Evolutionary conservation across 2,888 invertebrate genomes (phyloP), one percentile per base, ranked within the genome.

Genomic region (Venustoraphidia nigricollis): DNA sequence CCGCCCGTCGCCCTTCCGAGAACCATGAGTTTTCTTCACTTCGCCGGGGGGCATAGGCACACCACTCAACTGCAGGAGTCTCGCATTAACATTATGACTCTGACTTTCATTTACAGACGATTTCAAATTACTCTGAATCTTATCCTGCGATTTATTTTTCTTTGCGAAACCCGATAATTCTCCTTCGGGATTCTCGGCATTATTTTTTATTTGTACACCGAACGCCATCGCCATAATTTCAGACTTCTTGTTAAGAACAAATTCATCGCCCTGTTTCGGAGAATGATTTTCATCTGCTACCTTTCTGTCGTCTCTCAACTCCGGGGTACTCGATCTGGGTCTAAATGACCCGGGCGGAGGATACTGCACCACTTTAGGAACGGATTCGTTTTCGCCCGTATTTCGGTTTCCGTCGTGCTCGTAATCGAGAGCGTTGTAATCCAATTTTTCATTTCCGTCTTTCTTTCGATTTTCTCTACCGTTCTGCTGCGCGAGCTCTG

Each of bases 391-490:
- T 40, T 63, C 62, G 5, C 64, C 62, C 35, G 63, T 62, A 1
- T 63, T 62, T 27, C 64, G 64, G 35, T 63, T 64, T 34, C 58
- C 67, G 47, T 78, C 77, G 54, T 75, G 77, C 59, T 83, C 83
- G 56, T 83, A 83, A 59, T 83, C 83, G 52, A 83, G 57, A 0
- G 83, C 83, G 58, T 83, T 83, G 63, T 83, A 80, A 58, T 83
- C 83, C 9, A 82, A 71, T 48, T 59, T 59, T 45, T 58, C 57
- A 36, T 46, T 47, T 10, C 45, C 48, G 39, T 34, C 46, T 41
- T 58, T 60, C 36, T 55, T 56, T 44, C 53, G 63, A 11, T 55
- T 59, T 37, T 46, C 46, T 49, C 14, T 53, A 53, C 9, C 51
- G 45, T 40, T 53, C 49, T 42, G 52, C 52, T n/a, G 67, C 4